These are phyloP conservation scores for Eira barbara DNA, from an alignment of 2,113 vertebrate genomes.

Conservation along the genomic window DNA sequence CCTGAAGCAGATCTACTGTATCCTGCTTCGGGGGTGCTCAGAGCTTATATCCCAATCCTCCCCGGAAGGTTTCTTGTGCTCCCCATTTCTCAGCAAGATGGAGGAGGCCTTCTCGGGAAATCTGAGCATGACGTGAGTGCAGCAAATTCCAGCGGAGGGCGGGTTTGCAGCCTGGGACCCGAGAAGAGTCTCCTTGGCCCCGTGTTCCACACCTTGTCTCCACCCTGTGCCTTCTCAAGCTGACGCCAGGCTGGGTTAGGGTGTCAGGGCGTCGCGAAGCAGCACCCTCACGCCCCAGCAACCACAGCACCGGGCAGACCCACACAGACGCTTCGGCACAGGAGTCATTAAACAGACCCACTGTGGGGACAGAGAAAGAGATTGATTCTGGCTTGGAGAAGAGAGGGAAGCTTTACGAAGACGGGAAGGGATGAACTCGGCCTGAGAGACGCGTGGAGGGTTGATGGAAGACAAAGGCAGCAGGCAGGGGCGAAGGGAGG, in stretches of 20 bases:
- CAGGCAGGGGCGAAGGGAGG: not conserved
- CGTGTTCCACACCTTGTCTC: not conserved
- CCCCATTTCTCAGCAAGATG: not conserved
- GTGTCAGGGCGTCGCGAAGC: rapidly evolving
- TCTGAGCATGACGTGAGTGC: not conserved
- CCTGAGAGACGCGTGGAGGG: not conserved
- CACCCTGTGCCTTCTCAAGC: not conserved
- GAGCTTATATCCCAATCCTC: not conserved
- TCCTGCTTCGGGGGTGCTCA: not conserved
- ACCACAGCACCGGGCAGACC: not conserved
- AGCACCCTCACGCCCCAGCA: not conserved
- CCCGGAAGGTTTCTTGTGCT: rapidly evolving
- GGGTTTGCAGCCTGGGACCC: too few relatives aligned
- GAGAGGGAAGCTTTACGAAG: not conserved
- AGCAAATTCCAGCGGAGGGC: not conserved
- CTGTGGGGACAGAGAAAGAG: not conserved
- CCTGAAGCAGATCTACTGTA: not conserved
- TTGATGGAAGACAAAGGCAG: not conserved
- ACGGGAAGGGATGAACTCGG: not conserved
- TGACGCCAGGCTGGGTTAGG: not conserved
- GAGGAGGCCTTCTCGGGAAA: not conserved
- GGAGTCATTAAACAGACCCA: not conserved
- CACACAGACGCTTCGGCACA: not conserved
- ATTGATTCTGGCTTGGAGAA: not conserved
- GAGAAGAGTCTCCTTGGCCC: not conserved